These are phyloP conservation scores for Scaptomyza cyrtandrae DNA, from an alignment of 2,888 invertebrate genomes.

Conservation along the genomic window DNA sequence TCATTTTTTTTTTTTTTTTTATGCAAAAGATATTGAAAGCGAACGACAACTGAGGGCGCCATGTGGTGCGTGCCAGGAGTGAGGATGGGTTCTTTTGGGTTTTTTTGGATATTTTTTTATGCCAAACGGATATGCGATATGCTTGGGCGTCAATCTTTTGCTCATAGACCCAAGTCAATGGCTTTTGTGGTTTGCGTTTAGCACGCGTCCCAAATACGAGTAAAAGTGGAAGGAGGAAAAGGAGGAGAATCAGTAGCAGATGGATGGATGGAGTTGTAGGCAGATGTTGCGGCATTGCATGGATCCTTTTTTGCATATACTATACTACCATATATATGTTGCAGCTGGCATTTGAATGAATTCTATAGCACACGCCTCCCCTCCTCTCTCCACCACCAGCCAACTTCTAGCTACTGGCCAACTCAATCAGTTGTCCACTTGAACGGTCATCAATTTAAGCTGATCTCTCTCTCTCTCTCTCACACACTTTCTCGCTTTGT, in stretches of 20 bases:
- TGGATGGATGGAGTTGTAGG: slow-evolving; percentile 23
- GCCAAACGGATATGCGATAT: slow-evolving; percentile 75
- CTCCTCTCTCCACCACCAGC: slow-evolving; percentile 6
- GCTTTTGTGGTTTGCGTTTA: slow-evolving; percentile 71
- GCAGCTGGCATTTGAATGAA: slow-evolving; percentile 61
- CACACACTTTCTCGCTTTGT: too few relatives aligned
- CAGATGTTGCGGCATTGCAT: slow-evolving; percentile 48
- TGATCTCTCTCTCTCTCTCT: slow-evolving; percentile 1
- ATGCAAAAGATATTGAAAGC: slow-evolving; percentile 71
- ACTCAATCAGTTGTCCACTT: slow-evolving; percentile 73
- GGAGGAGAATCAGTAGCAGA: slow-evolving; percentile 13
- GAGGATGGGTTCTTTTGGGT: slow-evolving; percentile 6
- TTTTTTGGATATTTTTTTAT: slow-evolving; percentile 52
- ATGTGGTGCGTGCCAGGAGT: slow-evolving; percentile 72
- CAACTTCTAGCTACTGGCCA: slow-evolving; percentile 20
- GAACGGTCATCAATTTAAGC: slow-evolving; percentile 36
- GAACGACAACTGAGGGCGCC: too few relatives aligned
- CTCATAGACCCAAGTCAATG: slow-evolving; percentile 65
- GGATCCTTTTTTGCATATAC: slow-evolving; percentile 62
- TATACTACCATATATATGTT: slow-evolving; percentile 17
- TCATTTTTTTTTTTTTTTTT: slow-evolving; percentile 59
- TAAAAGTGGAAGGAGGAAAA: background rate
- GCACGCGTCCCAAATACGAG: slow-evolving; percentile 58
- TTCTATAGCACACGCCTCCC: slow-evolving; percentile 28
- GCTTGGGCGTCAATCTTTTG: slow-evolving; percentile 71